A percentile compares a stretch with the other conserved stretches of the same genome.
Evolutionary conservation across 2,888 invertebrate species (phyloP).

Genomic region (Elegia similella): DNA sequence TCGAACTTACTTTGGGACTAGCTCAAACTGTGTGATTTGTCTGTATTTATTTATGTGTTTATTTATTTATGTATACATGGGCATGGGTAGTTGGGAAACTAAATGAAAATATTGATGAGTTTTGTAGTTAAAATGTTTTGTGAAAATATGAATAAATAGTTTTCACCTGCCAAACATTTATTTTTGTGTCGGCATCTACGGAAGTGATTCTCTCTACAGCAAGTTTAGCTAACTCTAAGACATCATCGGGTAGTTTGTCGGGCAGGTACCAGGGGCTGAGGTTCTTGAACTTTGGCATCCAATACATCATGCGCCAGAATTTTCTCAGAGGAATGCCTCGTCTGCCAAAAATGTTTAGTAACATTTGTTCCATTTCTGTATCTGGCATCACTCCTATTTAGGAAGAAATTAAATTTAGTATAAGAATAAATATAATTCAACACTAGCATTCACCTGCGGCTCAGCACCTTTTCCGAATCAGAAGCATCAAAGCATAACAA

Average conservation of each 20-base stretch:
- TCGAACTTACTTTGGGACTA: too few species aligned
- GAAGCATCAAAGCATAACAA: too few species aligned
- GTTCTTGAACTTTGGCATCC: conserved; percentile 97
- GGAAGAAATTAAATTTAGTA: conserved; percentile 25
- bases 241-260: conserved; percentile 88
- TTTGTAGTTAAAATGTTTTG: too few species aligned
- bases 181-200: conserved; percentile 87
- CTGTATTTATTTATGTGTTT: too few species aligned
- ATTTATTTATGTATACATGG: too few species aligned
- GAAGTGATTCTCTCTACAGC: conserved; percentile 92
- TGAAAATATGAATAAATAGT: not conserved
- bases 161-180: conserved; percentile 84
- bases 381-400: conserved; percentile 93
- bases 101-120: too few species aligned
- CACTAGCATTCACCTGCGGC: too few species aligned
- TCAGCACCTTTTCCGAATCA: too few species aligned
- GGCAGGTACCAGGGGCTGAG: conserved; percentile 93
- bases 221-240: conserved; percentile 88
- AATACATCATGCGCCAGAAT: conserved; percentile 92
- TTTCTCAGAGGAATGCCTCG: conserved; percentile 87
- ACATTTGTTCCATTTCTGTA: conserved; percentile 90
- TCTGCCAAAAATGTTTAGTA: conserved; percentile 92
- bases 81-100: too few species aligned
- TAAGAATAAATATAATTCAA: too few species aligned
- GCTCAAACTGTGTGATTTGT: too few species aligned